Evolutionary conservation across 2,888 invertebrate species (phyloP).

Genomic region (Brachypterus glaber): DNA sequence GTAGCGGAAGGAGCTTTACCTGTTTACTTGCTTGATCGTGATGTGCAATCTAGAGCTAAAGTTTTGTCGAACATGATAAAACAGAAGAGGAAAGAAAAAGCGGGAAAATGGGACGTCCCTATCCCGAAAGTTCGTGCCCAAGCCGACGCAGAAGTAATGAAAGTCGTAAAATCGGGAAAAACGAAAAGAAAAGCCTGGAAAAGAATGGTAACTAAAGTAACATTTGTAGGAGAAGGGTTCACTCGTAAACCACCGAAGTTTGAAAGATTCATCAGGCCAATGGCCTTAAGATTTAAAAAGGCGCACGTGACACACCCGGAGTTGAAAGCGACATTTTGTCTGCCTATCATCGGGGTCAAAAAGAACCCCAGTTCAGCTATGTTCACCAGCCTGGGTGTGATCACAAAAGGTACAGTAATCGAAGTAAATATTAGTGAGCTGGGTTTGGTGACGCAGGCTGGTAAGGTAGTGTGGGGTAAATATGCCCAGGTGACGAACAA

Average conservation of each 20-base stretch:
- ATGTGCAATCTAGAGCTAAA: slow-evolving; percentile 88
- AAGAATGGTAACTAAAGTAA: slow-evolving; percentile 97
- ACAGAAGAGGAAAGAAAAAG: slow-evolving; percentile 98
- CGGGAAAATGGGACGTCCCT: slow-evolving; percentile 99
- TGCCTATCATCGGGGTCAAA: slow-evolving; percentile 98
- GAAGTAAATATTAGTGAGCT: slow-evolving; percentile 98
- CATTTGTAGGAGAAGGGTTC: slow-evolving; percentile 95
- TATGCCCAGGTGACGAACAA: slow-evolving; percentile 99
- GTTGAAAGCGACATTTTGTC: slow-evolving; percentile 91
- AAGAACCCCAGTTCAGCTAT: slow-evolving; percentile 97
- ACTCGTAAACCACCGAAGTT: slow-evolving; percentile 99
- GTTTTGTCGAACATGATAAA: slow-evolving; percentile 98
- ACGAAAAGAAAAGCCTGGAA: slow-evolving; percentile 96
- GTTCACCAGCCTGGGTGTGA: slow-evolving; percentile 95
- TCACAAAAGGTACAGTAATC: slow-evolving; percentile 96
- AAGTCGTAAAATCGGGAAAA: slow-evolving; percentile 85
- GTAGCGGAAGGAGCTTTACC: slow-evolving; percentile 89
- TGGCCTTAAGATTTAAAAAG: slow-evolving; percentile 92
- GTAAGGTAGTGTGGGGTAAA: slow-evolving; percentile 99
- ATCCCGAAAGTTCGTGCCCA: slow-evolving; percentile 97
- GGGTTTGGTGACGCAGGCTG: slow-evolving; percentile 96
- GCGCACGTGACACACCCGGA: slow-evolving; percentile 99
- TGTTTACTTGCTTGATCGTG: slow-evolving; percentile 93
- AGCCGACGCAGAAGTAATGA: slow-evolving; percentile 94
- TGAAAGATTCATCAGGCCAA: slow-evolving; percentile 95